These are phyloP conservation scores for Proteles cristata DNA, from an alignment of 2,113 vertebrate genomes.

Conservation along the genomic window DNA sequence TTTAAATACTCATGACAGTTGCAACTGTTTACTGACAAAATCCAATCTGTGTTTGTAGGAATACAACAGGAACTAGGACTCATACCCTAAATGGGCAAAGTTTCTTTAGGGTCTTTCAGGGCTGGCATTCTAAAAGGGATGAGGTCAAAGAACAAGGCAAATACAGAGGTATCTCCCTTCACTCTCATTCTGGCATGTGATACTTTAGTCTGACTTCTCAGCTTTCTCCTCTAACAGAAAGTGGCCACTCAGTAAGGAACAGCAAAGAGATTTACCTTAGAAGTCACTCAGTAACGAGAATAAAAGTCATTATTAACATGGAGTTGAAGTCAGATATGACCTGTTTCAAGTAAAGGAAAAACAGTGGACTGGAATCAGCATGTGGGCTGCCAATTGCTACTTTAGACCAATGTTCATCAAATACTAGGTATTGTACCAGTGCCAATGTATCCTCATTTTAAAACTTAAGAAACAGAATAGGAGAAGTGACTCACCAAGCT, in stretches of 20 bases:
- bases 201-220: neutral
- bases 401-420: neutral
- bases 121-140: neutral
- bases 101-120: neutral
- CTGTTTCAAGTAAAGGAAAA: slow-evolving; percentile 8
- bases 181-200: neutral
- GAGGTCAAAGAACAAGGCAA: neutral
- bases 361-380: neutral
- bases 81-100: neutral
- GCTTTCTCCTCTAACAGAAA: slow-evolving; percentile 1
- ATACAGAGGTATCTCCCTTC: neutral
- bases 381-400: neutral
- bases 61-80: neutral
- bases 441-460: neutral
- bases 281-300: neutral
- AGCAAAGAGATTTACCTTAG: neutral
- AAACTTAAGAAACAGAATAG: neutral
- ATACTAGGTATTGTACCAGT: neutral
- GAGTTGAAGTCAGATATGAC: neutral
- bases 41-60: neutral
- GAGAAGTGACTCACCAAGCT: neutral
- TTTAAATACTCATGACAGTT: neutral
- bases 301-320: neutral
- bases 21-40: neutral
- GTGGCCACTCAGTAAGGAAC: neutral